Evolutionary conservation across 2,888 invertebrate species (phyloP), one percentile per base, ranked within the genome.

Genomic region (Tipula confusa): DNA sequence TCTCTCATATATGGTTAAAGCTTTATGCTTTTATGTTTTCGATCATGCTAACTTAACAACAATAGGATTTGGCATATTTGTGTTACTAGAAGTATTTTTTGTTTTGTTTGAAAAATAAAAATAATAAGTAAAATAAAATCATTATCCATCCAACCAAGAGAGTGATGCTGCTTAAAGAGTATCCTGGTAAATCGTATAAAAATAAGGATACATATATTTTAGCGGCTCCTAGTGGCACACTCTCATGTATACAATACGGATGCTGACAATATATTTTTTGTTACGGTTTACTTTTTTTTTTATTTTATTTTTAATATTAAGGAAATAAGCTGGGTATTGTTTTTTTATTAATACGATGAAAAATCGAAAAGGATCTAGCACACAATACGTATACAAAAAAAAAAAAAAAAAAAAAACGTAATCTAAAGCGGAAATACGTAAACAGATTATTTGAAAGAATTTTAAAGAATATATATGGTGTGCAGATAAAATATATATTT

Each of bases 211-310:
- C 24, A 24, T 24, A 24, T 64, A n/a, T n/a, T n/a, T n/a, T n/a
- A n/a, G n/a, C n/a, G n/a, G n/a, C n/a, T n/a, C n/a, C n/a, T n/a
- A n/a, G n/a, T n/a, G n/a, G n/a, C n/a, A n/a, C n/a, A n/a, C n/a
- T n/a, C n/a, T n/a, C n/a, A n/a, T n/a, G n/a, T n/a, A 24, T 64
- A 64, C 11, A 64, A 64, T 64, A 24, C 18, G 64, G 24, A 64
- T 64, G 64, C 18, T 64, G 64, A 64, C 64, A 64, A 64, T 64
- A 64, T 64, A 24, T 64, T 64, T 43, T 64, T 64, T 64, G 64
- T 24, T 64, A 64, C 9, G 24, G 9, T 64, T 64, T 64, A 9
- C n/a, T n/a, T n/a, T n/a, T n/a, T n/a, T n/a, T n/a, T n/a, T n/a
- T n/a, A n/a, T n/a, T n/a, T 64, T 43, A 11, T 43, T 43, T 15